phyloP scores from a whole-genome alignment of 2,888 invertebrate species.

The Melieria picta region DNA sequence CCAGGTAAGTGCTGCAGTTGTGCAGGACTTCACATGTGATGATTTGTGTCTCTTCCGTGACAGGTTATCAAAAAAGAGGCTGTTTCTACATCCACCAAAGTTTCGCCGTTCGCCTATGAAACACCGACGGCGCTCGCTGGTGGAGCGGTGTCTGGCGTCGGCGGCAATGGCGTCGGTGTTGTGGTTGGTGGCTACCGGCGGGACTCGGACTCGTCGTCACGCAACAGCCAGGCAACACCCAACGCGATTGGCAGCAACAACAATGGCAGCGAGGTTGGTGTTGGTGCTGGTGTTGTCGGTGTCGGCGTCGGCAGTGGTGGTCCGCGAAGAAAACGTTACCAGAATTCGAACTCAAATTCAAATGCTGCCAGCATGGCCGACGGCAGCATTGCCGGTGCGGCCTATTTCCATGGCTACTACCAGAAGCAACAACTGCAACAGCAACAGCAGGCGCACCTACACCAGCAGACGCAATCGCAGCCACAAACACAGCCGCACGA shows the following conservation, averaged over 20 bases:
- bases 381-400: conserved; percentile 60
- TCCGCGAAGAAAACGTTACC: conserved; percentile 53
- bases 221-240: conserved; percentile 46
- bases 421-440: conserved; percentile 47
- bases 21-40: neutral
- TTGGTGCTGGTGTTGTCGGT: conserved; percentile 5
- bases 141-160: conserved; percentile 38
- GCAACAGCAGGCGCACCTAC: conserved; percentile 36
- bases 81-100: conserved; percentile 64
- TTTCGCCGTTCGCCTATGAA: conserved; percentile 61
- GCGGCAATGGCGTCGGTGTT: conserved; percentile 36
- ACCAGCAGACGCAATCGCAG: conserved; percentile 40
- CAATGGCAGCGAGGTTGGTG: conserved; percentile 24
- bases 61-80: conserved; percentile 65
- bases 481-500: conserved; percentile 52
- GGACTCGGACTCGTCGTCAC: conserved; percentile 54
- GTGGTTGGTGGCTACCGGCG: conserved; percentile 48
- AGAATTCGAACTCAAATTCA: conserved; percentile 41
- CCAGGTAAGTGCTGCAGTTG: conserved; percentile 52
- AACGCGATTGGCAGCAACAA: conserved; percentile 43
- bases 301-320: conserved; percentile 29
- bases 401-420: conserved; percentile 50
- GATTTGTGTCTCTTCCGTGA: conserved; percentile 1
- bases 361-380: conserved; percentile 43
- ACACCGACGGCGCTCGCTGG: conserved; percentile 42